Percentiles rank a stretch among this genome's conserved stretches.
Evolutionary conservation across 1,140 invertebrate species (phyloP).

Genomic region (Pseudoatta argentina): DNA sequence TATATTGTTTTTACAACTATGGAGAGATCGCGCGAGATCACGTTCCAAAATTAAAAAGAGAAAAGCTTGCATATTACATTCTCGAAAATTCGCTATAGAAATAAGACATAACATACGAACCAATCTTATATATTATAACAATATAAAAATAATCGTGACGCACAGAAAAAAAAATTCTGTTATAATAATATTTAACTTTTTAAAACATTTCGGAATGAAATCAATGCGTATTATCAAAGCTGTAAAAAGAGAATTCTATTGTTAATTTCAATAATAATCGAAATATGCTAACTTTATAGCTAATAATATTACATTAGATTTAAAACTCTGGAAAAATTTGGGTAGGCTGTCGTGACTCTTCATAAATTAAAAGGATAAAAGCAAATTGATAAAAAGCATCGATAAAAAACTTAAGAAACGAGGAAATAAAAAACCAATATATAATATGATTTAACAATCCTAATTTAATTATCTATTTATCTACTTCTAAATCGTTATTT

Average conservation of each 20-base stretch:
- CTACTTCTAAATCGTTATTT: background rate
- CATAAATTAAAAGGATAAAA: background rate
- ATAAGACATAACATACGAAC: too few species aligned
- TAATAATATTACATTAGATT: background rate
- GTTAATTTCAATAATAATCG: too few species aligned
- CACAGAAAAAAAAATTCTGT: background rate
- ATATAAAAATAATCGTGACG: background rate
- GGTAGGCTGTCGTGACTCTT: background rate
- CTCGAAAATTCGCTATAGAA: background rate
- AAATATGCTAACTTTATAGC: background rate
- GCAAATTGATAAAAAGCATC: background rate
- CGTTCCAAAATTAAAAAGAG: background rate
- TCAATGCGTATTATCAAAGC: too few species aligned
- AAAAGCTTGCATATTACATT: background rate
- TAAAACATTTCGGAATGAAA: too few species aligned
- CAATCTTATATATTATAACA: background rate
- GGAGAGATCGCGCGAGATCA: background rate
- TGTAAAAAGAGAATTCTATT: too few species aligned
- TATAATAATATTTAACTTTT: background rate
- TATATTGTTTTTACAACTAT: background rate
- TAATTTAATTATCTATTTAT: slow-evolving; percentile 3
- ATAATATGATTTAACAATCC: background rate
- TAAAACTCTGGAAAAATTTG: background rate
- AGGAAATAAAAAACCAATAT: background rate
- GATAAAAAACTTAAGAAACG: background rate